Evolutionary conservation across 2,888 invertebrate species (phyloP), one percentile per base, ranked within the genome.

Genomic region (Diabrotica balteata): DNA sequence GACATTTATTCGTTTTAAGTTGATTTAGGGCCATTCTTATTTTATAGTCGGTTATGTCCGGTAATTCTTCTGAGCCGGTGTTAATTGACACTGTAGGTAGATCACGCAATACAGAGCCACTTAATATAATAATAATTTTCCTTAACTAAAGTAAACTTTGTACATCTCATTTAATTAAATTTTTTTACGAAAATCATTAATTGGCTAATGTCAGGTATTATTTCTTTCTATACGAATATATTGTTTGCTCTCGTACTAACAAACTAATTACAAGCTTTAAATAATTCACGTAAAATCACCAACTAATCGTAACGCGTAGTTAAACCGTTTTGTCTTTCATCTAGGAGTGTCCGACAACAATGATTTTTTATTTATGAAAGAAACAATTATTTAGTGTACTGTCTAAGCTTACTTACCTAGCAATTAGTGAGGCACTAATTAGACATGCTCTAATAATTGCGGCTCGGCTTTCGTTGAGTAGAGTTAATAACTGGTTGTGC

Each of bases 391-490:
- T 60, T 55, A 50, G 49, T 57, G 61, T 55, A 51, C 43, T 47
- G 53, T 57, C 59, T 57, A 60, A 63, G 66, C 53, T 42, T 66
- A 54, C 46, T 63, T 47, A 59, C 59, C 51, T 59, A 50, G 66
- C 55, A 61, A 58, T 55, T 54, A 63, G 54, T 54, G 45, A 50
- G 7, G 51, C n/a, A 54, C 17, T 67, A 70, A 72, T 73, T 72
- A 70, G 71, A 68, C 67, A 70, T 69, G 74, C 70, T 69, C 65
- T 60, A 62, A 60, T 65, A 66, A 70, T 66, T 72, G 54, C 59
- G 60, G 68, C 70, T 74, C 58, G 53, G 52, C 51, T 64, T 52
- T 43, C 47, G 22, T 52, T 42, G 11, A 63, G 50, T 51, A 50
- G 11, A 11, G 44, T 57, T 57, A 57, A 63, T 57, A 17, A 51